These are phyloP conservation scores for Leptopilina clavipes DNA, from an alignment of 1,140 invertebrate species.

Conservation along the genomic window DNA sequence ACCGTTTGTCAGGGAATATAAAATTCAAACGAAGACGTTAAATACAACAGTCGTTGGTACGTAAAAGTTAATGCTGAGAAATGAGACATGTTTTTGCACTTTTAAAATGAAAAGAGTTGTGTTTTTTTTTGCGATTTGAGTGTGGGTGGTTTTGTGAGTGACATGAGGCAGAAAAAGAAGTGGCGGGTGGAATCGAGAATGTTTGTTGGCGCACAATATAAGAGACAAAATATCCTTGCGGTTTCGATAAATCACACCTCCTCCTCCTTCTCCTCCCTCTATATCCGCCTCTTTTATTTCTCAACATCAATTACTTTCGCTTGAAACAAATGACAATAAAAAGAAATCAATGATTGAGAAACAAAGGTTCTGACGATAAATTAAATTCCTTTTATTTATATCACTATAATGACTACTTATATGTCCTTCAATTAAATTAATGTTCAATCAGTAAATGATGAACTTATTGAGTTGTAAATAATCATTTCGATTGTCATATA, in stretches of 20 bases:
- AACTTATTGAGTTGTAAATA: too few species aligned
- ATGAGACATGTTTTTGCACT: slow-evolving; percentile 19
- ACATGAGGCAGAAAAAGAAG: slow-evolving; percentile 16
- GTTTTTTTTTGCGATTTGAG: not conserved
- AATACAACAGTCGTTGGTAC: not conserved
- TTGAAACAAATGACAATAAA: not conserved
- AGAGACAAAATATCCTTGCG: slow-evolving; percentile 29
- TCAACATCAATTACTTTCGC: slow-evolving; percentile 25
- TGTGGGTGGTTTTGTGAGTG: slow-evolving; percentile 13
- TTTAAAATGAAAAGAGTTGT: not conserved
- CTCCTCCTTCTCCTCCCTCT: not conserved
- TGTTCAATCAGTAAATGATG: too few species aligned
- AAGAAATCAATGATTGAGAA: not conserved
- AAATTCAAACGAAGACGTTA: slow-evolving; percentile 12
- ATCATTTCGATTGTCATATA: too few species aligned
- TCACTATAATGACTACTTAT: not conserved
- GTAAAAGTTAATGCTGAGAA: slow-evolving; percentile 13
- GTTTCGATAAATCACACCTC: slow-evolving; percentile 27
- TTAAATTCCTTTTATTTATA: not conserved
- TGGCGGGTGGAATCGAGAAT: slow-evolving; percentile 11
- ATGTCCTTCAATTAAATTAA: too few species aligned
- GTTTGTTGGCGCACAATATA: slow-evolving; percentile 9
- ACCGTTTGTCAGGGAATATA: not conserved
- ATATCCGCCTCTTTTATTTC: slow-evolving; percentile 30
- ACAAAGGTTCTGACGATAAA: not conserved